Conservation (phyloP, 2,113 vertebrate genomes). For the Bos javanicus region DNA sequence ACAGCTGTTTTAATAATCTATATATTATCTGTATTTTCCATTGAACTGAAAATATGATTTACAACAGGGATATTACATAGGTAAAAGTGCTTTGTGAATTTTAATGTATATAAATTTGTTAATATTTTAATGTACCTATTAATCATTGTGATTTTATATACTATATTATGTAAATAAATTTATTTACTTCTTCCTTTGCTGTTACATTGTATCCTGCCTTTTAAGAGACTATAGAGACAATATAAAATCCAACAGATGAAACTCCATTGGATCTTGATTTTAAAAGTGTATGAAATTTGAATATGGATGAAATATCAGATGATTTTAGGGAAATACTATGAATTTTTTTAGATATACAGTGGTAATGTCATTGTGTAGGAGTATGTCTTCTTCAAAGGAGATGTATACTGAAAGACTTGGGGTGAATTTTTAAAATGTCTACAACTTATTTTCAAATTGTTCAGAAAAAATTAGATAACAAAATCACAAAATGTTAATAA, state of each 20-base stretch:
- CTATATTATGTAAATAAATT: not conserved
- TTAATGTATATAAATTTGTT: not conserved
- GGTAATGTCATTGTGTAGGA: not conserved
- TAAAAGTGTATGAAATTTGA: not conserved
- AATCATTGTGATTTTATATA: not conserved
- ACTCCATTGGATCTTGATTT: not conserved
- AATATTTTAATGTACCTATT: not conserved
- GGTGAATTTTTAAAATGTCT: not conserved
- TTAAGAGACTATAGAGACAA: not conserved
- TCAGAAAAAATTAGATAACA: not conserved
- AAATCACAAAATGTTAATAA: not conserved
- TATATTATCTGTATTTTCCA: not conserved
- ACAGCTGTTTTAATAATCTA: slow-evolving; percentile 5
- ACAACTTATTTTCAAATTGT: slow-evolving; percentile 7
- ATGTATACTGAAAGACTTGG: not conserved
- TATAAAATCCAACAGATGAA: not conserved
- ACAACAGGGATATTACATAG: not conserved
- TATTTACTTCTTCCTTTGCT: not conserved
- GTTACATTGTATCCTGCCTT: not conserved
- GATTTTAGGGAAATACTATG: not conserved
- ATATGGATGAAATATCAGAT: not conserved
- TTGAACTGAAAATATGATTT: slow-evolving; percentile 26
- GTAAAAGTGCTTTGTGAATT: not conserved
- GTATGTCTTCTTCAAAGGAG: not conserved
- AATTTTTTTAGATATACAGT: not conserved